Evolutionary conservation across 2,113 vertebrate genomes (phyloP), one percentile per base, ranked within the genome.

Genomic region (Rhipidura dahli): DNA sequence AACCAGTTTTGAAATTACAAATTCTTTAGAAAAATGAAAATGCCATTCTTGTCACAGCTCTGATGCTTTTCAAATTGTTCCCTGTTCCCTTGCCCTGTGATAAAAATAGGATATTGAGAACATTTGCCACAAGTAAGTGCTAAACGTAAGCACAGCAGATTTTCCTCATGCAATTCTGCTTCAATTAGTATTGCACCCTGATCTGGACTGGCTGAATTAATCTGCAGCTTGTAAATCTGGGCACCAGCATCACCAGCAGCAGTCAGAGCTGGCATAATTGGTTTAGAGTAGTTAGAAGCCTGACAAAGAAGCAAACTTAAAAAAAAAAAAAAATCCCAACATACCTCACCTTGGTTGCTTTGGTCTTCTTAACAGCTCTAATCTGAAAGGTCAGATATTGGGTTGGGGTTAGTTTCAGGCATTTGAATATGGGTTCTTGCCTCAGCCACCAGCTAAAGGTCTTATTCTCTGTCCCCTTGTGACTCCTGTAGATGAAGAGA

Each of bases 11-110:
- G 33, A 94, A 96, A 95, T 90, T 88, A 83, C 37, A 77, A 80
- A 83, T 72, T 92, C 90, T 72, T 85, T 73, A 86, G 75, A 88
- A 88, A 90, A 83, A 95, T 42, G 37, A 78, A 97, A 93, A 94
- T 88, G 59, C 82, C 66, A 37, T 83, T 95, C 90, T 86, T 90
- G 63, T 94, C 66, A 69, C 40, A 93, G 73, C 30, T 87, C 73
- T 94, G 35, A 31, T 92, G 63, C 60, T 86, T 89, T 89, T 68
- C 69, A 65, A 68, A 53, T 87, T 83, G 39, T 73, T 83, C 51
- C 51, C 47, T 60, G 8, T 61, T 93, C 66, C n/a, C 37, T 78
- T 90, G 76, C 71, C 79, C 59, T 50, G 28, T 49, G 79, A 86
- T 65, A 90, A 93, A 94, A 92, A 83, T 65, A 86, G 63, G 56